These are phyloP conservation scores for Pelobates fuscus DNA, from an alignment of 2,113 vertebrate genomes.

Conservation along the genomic window DNA sequence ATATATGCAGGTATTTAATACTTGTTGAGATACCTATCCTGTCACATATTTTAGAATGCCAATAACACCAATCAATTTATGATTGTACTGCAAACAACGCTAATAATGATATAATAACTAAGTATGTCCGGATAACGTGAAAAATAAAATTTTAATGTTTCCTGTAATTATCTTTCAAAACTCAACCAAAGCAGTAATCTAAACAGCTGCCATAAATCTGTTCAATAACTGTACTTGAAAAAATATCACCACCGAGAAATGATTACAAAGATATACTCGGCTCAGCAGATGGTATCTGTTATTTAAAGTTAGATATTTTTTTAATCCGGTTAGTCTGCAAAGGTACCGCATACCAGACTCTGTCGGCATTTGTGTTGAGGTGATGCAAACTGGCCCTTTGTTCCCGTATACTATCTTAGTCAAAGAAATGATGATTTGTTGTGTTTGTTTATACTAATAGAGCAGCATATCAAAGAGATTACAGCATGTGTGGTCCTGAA, in stretches of 20 bases:
- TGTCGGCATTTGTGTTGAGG: conserved; percentile 59
- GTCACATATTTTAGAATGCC: too few relatives aligned
- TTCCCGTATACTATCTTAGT: conserved; percentile 66
- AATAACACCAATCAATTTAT: too few relatives aligned
- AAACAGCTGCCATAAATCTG: conserved; percentile 33
- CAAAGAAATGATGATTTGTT: conserved; percentile 59
- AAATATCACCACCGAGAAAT: conserved; percentile 4
- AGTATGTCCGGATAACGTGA: neutral
- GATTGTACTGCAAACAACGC: too few relatives aligned
- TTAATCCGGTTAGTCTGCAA: conserved; percentile 39
- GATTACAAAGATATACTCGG: neutral
- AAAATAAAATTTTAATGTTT: conserved; percentile 20
- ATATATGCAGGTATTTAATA: too few relatives aligned
- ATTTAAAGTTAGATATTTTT: conserved; percentile 6
- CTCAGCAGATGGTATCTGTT: conserved; percentile 23
- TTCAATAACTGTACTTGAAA: conserved; percentile 13
- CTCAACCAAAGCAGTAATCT: neutral
- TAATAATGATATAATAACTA: too few relatives aligned
- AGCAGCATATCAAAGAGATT: conserved; percentile 65
- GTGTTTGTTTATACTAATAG: conserved; percentile 73
- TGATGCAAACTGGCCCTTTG: conserved; percentile 59
- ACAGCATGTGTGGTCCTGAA: conserved; percentile 70
- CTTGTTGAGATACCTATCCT: too few relatives aligned
- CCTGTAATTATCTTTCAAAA: conserved; percentile 25
- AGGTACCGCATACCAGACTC: conserved; percentile 39